A percentile compares a stretch with the other conserved stretches of the same genome.
phyloP scores from a whole-genome alignment of 2,797 vertebrate species.

The Nyctalus aviator region DNA sequence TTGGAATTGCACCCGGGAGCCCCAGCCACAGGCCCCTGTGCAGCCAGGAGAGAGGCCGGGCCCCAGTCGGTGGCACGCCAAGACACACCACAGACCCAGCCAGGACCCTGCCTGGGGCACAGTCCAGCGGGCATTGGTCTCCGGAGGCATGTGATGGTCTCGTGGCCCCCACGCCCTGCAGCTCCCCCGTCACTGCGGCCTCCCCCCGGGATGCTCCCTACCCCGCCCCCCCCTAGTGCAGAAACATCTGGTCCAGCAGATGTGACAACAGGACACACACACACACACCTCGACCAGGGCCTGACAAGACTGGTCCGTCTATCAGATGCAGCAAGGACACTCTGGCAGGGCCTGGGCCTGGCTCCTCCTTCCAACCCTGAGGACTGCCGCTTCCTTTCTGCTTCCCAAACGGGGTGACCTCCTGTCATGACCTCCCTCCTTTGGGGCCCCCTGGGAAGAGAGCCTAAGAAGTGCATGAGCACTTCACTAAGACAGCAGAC shows the following conservation, averaged over 20 bases:
- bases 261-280: neutral
- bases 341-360: no score
- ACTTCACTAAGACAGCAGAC: no score
- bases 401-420: no score
- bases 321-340: no score
- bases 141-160: neutral
- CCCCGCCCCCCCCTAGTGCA: neutral
- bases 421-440: no score
- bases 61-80: neutral
- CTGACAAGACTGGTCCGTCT: neutral
- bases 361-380: no score
- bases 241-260: constrained; percentile 3
- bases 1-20: fast-evolving
- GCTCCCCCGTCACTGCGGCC: neutral
- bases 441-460: no score
- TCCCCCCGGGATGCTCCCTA: fast-evolving
- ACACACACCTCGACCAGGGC: neutral
- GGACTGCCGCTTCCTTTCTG: no score
- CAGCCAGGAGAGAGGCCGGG: fast-evolving
- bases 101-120: neutral
- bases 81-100: fast-evolving
- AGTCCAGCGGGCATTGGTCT: neutral
- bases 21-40: neutral
- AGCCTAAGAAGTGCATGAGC: no score
- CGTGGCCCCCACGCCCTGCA: fast-evolving